These are phyloP conservation scores for Brachypterus glaber DNA, from an alignment of 2,888 invertebrate genomes.

Conservation along the genomic window DNA sequence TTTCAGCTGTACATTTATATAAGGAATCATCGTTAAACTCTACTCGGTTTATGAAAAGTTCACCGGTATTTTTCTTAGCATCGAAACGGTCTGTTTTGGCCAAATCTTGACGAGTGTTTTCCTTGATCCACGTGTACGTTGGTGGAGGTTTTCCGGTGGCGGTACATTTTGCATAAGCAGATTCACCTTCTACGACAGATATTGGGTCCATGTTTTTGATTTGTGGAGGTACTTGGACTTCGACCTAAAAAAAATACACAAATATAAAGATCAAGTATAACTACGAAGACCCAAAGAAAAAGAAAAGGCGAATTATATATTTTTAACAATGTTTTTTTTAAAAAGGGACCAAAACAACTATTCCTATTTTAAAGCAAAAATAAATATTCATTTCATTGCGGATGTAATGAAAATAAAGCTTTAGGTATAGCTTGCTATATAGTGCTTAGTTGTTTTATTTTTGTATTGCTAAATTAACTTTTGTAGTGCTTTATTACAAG, in stretches of 20 bases:
- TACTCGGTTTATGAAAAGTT: slow-evolving; percentile 63
- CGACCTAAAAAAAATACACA: slow-evolving; percentile 29
- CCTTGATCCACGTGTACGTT: slow-evolving; percentile 73
- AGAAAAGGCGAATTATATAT: too few relatives aligned
- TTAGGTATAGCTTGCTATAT: too few relatives aligned
- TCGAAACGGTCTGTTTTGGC: slow-evolving; percentile 56
- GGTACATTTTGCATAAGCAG: slow-evolving; percentile 63
- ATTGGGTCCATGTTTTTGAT: slow-evolving; percentile 53
- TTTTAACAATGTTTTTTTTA: too few relatives aligned
- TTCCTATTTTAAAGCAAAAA: too few relatives aligned
- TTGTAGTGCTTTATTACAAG: too few relatives aligned
- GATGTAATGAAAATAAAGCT: too few relatives aligned
- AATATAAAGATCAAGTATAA: too few relatives aligned
- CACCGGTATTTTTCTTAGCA: slow-evolving; percentile 62
- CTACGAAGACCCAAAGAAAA: background rate
- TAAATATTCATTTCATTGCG: too few relatives aligned
- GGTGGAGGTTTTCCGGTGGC: slow-evolving; percentile 81
- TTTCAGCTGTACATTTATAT: slow-evolving; percentile 73
- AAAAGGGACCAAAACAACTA: too few relatives aligned
- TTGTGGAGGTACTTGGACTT: slow-evolving; percentile 67
- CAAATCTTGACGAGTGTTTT: slow-evolving; percentile 61
- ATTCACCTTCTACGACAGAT: slow-evolving; percentile 72
- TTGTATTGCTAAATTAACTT: too few relatives aligned
- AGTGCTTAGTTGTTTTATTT: too few relatives aligned
- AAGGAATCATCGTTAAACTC: slow-evolving; percentile 69